phyloP scores from a whole-genome alignment of 2,797 vertebrate genomes.

The Ispidina picta region DNA sequence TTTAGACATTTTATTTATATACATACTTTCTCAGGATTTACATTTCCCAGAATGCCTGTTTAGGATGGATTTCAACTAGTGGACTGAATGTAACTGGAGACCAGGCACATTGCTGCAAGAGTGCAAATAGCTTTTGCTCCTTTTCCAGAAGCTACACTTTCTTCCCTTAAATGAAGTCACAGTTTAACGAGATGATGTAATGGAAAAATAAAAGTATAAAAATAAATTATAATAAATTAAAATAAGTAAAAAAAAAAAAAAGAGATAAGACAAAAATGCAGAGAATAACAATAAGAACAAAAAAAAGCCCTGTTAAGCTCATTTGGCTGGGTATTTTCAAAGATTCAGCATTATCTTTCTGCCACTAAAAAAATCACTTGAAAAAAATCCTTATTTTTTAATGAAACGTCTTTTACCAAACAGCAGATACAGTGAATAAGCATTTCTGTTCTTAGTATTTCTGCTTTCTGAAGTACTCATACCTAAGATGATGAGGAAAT shows the following conservation, averaged over 20 bases:
- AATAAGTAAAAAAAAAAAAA: no score
- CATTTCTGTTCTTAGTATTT: slow-evolving; percentile 3
- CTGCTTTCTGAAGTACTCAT: background rate
- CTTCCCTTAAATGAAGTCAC: background rate
- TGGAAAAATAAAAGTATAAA: no score
- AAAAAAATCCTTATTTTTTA: background rate
- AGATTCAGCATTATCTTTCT: background rate
- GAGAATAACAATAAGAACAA: background rate
- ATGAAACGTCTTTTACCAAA: background rate
- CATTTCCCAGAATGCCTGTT: background rate
- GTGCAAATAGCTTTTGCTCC: background rate
- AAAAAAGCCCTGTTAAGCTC: background rate
- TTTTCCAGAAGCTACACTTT: background rate
- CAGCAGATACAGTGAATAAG: background rate
- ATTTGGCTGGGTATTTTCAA: background rate
- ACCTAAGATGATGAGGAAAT: slow-evolving; percentile 10
- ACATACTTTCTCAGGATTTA: background rate
- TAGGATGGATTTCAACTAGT: background rate
- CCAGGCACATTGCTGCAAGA: background rate
- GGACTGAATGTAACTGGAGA: background rate
- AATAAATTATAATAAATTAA: no score
- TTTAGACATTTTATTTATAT: slow-evolving; percentile 22
- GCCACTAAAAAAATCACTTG: background rate
- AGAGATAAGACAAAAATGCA: background rate
- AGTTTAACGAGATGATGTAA: background rate